Conservation (phyloP, 2,888 invertebrate species). For the Leptarthrus brevirostris region DNA sequence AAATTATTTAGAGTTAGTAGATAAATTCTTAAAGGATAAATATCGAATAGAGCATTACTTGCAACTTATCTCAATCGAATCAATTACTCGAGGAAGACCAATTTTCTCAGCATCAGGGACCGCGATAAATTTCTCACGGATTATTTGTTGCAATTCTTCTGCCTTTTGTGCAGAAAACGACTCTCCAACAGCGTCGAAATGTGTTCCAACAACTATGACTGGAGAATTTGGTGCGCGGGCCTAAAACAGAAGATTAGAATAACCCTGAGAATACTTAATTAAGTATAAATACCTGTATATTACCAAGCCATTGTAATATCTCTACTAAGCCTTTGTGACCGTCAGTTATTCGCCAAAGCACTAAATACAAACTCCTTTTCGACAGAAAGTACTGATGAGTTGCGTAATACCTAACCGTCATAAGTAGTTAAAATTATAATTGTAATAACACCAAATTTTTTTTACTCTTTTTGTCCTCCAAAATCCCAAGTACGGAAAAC, state of each 20-base stretch:
- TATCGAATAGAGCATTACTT: too few relatives aligned
- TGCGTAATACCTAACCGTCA: slow-evolving; percentile 81
- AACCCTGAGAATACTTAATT: too few relatives aligned
- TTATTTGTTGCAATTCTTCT: slow-evolving; percentile 88
- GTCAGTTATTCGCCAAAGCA: slow-evolving; percentile 94
- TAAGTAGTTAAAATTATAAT: not conserved
- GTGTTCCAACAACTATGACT: slow-evolving; percentile 95
- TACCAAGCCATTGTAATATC: slow-evolving; percentile 95
- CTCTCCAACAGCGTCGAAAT: slow-evolving; percentile 84
- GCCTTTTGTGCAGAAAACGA: slow-evolving; percentile 65
- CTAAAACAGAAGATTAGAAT: too few relatives aligned
- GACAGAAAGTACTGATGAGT: slow-evolving; percentile 99
- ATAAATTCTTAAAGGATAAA: too few relatives aligned
- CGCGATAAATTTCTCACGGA: slow-evolving; percentile 88
- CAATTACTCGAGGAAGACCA: slow-evolving; percentile 91
- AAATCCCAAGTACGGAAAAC: slow-evolving; percentile 99
- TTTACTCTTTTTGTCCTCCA: slow-evolving; percentile 92
- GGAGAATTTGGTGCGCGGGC: slow-evolving; percentile 96
- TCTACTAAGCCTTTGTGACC: slow-evolving; percentile 90
- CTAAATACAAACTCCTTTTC: slow-evolving; percentile 92
- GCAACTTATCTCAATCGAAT: slow-evolving; percentile 89
- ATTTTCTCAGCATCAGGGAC: slow-evolving; percentile 96
- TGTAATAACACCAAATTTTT: not conserved
- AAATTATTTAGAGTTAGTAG: not conserved
- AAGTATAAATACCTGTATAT: slow-evolving; percentile 76